A percentile compares a stretch with the other conserved stretches of the same genome.
Conservation (phyloP, 1,140 invertebrate genomes). For the Ceratitis capitata region DNA sequence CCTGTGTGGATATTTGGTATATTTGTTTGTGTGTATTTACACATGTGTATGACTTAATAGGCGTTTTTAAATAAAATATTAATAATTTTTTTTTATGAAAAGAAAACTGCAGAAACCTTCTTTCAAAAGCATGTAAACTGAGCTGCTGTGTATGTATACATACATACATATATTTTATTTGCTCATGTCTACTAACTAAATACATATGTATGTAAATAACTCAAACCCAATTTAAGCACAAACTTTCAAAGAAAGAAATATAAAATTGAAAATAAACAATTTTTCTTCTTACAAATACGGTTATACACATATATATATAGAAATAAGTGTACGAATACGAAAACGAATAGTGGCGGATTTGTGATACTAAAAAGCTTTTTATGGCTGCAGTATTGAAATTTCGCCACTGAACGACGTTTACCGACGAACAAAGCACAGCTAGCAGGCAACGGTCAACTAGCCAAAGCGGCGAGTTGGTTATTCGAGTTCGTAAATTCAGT, state of each 20-base stretch:
- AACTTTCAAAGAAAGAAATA: not conserved
- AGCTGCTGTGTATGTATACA: not conserved
- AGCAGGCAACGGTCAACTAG: not conserved
- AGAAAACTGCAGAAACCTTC: no score
- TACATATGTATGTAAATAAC: not conserved
- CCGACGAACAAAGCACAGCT: not conserved
- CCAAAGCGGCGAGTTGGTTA: conserved; percentile 25
- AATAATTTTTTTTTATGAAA: no score
- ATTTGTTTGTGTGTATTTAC: not conserved
- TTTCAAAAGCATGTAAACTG: not conserved
- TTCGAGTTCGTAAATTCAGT: conserved; percentile 37
- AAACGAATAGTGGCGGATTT: conserved; percentile 6
- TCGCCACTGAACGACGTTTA: not conserved
- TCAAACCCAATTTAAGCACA: not conserved
- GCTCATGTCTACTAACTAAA: no score
- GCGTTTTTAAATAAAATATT: no score
- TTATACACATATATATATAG: no score
- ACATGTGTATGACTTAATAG: no score
- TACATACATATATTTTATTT: not conserved
- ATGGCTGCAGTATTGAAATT: conserved; percentile 14
- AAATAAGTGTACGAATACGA: not conserved
- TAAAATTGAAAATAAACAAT: not conserved
- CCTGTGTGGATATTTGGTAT: not conserved
- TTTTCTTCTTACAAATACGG: not conserved
- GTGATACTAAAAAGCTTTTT: not conserved